These are phyloP conservation scores for Australoheros facetus DNA, from an alignment of 2,797 vertebrate species.

Conservation along the genomic window DNA sequence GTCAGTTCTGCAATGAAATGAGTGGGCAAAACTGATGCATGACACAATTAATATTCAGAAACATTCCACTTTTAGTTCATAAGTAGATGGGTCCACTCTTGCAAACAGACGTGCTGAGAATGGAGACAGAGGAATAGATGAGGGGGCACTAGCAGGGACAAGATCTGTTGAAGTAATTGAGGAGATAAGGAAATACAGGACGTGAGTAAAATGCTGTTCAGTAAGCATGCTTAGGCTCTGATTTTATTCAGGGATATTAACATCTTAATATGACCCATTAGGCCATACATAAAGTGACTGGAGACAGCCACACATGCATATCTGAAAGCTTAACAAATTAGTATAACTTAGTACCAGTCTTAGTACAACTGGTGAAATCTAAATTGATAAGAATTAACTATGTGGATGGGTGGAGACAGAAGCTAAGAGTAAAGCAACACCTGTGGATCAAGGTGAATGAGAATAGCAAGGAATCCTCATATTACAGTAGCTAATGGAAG, in stretches of 20 bases:
- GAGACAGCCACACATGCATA: not conserved
- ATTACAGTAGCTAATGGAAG: not conserved
- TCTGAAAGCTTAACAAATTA: not conserved
- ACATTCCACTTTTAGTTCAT: not conserved
- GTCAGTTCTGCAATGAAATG: not conserved
- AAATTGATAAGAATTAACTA: not conserved
- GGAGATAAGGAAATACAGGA: not conserved
- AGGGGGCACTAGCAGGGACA: not conserved
- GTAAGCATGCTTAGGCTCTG: not conserved
- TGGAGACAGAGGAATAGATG: not conserved
- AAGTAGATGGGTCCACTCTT: not conserved
- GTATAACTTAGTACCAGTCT: not conserved
- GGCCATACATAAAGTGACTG: not conserved
- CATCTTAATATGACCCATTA: not conserved
- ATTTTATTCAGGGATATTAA: not conserved
- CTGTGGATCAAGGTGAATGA: not conserved
- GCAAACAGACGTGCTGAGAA: constrained; percentile 6
- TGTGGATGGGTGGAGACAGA: not conserved
- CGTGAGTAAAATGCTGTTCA: not conserved
- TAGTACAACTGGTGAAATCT: not conserved
- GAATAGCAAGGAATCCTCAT: not conserved
- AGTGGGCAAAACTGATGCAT: not conserved
- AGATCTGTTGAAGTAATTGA: not conserved
- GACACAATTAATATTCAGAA: not conserved
- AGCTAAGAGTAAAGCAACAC: not conserved